Percentiles rank a stretch among this genome's conserved stretches.
phyloP scores from a whole-genome alignment of 1,140 invertebrate species.

The Bicyclus anynana region DNA sequence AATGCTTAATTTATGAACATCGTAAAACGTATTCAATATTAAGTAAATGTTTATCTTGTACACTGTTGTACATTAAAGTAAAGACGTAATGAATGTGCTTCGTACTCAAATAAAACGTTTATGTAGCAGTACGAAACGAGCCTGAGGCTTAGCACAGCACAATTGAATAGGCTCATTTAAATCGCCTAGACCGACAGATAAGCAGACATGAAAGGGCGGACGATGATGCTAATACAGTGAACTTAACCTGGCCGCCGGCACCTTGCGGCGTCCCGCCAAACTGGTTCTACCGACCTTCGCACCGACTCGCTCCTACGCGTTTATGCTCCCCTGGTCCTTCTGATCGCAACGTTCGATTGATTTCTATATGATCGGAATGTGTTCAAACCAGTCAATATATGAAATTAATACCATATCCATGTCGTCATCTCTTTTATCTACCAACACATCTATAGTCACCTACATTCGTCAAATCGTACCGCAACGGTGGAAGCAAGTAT shows the following conservation, averaged over 20 bases:
- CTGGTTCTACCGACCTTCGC: constrained; percentile 70
- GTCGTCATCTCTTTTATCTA: background rate
- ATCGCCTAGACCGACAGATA: constrained; percentile 61
- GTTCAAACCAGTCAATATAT: background rate
- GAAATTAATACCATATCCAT: background rate
- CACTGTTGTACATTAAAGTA: background rate
- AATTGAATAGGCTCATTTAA: constrained; percentile 71
- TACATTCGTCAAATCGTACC: too few relatives aligned
- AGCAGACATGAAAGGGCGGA: constrained; percentile 68
- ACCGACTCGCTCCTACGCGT: constrained; percentile 45
- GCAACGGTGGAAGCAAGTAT: too few relatives aligned
- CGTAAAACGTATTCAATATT: background rate
- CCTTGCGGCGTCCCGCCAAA: constrained; percentile 69
- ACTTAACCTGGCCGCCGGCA: constrained; percentile 70
- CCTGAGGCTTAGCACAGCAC: constrained; percentile 32
- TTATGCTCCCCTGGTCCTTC: constrained; percentile 58
- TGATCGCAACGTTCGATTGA: constrained; percentile 57
- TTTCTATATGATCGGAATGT: constrained; percentile 28
- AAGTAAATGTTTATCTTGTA: background rate
- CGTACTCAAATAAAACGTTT: constrained; percentile 4
- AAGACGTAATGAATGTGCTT: constrained; percentile 5
- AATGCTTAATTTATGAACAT: background rate
- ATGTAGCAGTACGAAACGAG: constrained; percentile 9
- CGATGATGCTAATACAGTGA: constrained; percentile 71
- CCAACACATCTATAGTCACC: too few relatives aligned